These are phyloP conservation scores for Ruditapes philippinarum DNA, from an alignment of 1,140 invertebrate species.

Conservation along the genomic window DNA sequence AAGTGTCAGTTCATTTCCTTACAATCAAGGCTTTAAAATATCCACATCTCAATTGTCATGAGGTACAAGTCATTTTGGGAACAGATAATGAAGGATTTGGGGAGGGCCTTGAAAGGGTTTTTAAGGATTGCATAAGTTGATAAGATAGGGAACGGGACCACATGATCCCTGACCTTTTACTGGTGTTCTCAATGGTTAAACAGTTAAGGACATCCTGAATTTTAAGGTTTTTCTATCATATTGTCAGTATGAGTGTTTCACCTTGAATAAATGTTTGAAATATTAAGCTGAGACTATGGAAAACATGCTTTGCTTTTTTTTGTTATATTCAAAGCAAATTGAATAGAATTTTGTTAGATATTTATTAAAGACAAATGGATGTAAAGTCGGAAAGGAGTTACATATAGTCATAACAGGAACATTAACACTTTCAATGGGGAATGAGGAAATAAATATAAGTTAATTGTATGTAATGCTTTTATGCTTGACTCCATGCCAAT, in stretches of 20 bases:
- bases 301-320: background rate
- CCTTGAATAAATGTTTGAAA: no score
- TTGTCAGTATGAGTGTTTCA: no score
- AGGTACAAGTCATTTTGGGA: background rate
- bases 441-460: constrained; percentile 13
- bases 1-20: no score
- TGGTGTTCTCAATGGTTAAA: background rate
- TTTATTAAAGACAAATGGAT: background rate
- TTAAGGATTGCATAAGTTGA: background rate
- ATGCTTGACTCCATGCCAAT: background rate
- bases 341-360: background rate
- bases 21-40: no score
- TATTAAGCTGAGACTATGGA: background rate
- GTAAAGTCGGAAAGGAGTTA: background rate
- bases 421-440: background rate
- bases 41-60: background rate
- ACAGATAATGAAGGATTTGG: background rate
- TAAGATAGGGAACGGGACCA: background rate
- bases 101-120: background rate
- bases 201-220: no score
- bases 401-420: background rate
- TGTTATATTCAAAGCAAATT: background rate
- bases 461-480: background rate
- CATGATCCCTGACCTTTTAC: background rate
- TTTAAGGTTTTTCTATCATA: no score